These are phyloP conservation scores for Lysandra bellargus DNA, from an alignment of 2,888 invertebrate genomes.

Conservation along the genomic window DNA sequence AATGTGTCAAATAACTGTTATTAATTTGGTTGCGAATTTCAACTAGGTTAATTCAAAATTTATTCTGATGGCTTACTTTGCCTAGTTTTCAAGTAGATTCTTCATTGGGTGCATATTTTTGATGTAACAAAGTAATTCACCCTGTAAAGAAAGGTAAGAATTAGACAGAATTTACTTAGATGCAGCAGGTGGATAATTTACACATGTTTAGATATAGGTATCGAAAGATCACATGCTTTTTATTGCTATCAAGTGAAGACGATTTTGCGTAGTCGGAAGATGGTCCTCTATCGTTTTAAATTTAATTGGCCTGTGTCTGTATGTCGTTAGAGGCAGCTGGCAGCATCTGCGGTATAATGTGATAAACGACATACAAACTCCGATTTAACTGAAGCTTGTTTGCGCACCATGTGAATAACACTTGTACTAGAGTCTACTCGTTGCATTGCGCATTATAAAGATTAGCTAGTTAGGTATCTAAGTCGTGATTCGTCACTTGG, in stretches of 20 bases:
- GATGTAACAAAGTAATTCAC: not conserved
- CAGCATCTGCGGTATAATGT: conserved; percentile 19
- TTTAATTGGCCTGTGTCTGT: conserved; percentile 24
- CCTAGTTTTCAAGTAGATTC: not conserved
- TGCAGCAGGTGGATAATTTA: not conserved
- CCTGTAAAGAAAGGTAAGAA: not conserved
- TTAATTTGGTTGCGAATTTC: conserved; percentile 24
- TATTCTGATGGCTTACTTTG: conserved; percentile 25
- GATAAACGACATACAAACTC: conserved; percentile 5
- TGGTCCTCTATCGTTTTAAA: not conserved
- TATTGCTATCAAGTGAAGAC: not conserved
- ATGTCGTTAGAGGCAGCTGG: conserved; percentile 2
- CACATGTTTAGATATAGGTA: not conserved
- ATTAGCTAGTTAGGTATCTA: not conserved
- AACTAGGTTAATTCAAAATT: conserved; percentile 28
- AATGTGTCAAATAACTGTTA: conserved; percentile 29
- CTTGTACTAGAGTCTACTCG: not conserved
- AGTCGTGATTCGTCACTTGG: not conserved
- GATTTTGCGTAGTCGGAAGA: conserved; percentile 1
- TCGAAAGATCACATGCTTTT: not conserved
- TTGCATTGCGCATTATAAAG: not conserved
- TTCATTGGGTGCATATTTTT: not conserved
- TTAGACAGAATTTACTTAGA: not conserved
- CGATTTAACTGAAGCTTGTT: conserved; percentile 9
- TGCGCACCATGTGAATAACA: conserved; percentile 16